Base-by-base conservation (phyloP, 2,888 invertebrate species). In the Coleophora deauratella region DNA sequence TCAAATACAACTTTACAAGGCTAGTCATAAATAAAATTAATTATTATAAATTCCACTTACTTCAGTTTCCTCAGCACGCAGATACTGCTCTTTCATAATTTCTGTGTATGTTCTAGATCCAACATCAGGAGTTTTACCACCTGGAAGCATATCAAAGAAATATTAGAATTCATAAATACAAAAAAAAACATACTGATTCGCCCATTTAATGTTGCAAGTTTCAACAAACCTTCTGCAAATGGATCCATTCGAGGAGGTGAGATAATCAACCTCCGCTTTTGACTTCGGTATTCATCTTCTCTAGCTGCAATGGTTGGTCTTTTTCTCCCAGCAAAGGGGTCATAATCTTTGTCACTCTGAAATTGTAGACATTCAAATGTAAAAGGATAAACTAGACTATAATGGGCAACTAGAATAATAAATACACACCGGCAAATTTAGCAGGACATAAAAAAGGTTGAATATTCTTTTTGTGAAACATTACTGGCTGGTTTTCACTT, bases 201-300 rank as follows among this genome's bases (percentile, higher is more conserved):
- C n/a, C n/a, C n/a, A n/a, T n/a, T n/a, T n/a, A n/a, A n/a, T n/a
- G n/a, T n/a, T n/a, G n/a, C n/a, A n/a, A n/a, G n/a, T 21, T 21
- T 21, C 21, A n/a, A n/a, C 21, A 21, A 21, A 97, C 97, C 98
- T 89, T 98, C 97, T 66, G 97, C 96, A 88, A 99, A 99, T 30
- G 97, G 97, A 88, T 99, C 99, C 54, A 93, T 91, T 62, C 99
- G 89, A 67, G 97, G 98, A 1, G 99, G 99, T 3, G 99, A 99
- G 64, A 99, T 97, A 49, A 93, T 93, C 90, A 95, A 92, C 75
- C 93, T 88, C 46, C 96, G 89, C 55, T 96, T 89, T 59, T 94
- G 93, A 61, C 94, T 94, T 42, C 96, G 90, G 68, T 99, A 99
- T 70, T 99, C 98, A 90, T 98, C 97, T 85, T 99, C 98, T 53